Base-by-base conservation (phyloP, 2,888 invertebrate genomes). In the Oligia fasciuncula region DNA sequence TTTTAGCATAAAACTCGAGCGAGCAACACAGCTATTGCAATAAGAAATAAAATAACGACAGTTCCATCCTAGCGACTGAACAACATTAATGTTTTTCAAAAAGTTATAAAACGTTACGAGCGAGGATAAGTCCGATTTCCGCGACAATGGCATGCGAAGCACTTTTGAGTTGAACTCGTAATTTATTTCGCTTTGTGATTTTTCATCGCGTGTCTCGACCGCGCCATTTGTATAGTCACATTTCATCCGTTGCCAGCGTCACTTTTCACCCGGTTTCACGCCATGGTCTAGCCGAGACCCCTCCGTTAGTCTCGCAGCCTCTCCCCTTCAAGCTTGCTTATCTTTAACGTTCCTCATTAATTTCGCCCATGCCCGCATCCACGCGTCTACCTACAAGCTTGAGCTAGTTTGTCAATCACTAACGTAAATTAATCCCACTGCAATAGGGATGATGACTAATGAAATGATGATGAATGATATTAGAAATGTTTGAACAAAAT, bases 141-240 rank as follows among this genome's bases (percentile, higher is more conserved):
- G 73, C 83, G 83, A 90, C 91, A 91, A 87, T 90, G 77, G 88
- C 82, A 89, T 83, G 87, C 88, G 87, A 87, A 91, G 87, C 88
- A 90, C 91, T 92, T 92, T 91, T 82, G 85, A 91, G 87, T 91
- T 91, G 87, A 90, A 91, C 88, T 90, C 89, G 89, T 92, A 92
- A 94, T 94, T 94, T 93, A 93, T 94, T 93, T 91, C 86, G 91
- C 91, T 93, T 94, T 93, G 93, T 94, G 91, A 93, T 93, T 92
- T 94, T 93, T 92, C 92, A 92, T 93, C 88, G 91, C 91, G 90
- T 91, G 91, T 91, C 92, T 91, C 91, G 88, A 88, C 83, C 85
- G 83, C 86, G 79, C 88, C 88, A 91, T 93, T 93, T 92, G 91
- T 92, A 87, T 78, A 89, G 90, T 90, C 88, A 91, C 91, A 92